Conservation (phyloP, 2,113 vertebrate genomes). For the Chaetorhynchus papuensis region DNA sequence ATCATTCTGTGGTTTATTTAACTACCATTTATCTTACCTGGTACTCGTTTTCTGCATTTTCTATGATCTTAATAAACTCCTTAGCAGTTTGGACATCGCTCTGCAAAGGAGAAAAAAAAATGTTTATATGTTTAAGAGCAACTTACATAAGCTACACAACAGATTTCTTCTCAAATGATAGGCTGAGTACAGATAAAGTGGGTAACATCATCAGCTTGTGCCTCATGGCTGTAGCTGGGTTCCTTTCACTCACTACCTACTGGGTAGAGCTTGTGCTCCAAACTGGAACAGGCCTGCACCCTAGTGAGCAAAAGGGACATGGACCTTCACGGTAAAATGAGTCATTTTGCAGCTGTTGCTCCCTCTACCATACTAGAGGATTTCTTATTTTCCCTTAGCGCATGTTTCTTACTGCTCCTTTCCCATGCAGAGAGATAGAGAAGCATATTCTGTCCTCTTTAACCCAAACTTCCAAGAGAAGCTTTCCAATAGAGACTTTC, state of each 20-base stretch:
- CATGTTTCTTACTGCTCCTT: background rate
- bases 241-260: background rate
- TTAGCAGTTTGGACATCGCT: constrained; percentile 90
- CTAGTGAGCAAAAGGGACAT: background rate
- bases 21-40: constrained; percentile 78
- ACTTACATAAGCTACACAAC: background rate
- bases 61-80: constrained; percentile 93
- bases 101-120: constrained; percentile 50
- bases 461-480: background rate
- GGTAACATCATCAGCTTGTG: background rate
- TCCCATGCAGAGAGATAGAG: background rate
- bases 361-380: background rate
- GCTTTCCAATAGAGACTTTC: background rate
- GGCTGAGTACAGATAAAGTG: background rate
- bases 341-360: background rate
- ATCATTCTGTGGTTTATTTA: background rate
- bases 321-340: background rate
- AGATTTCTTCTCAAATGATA: background rate
- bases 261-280: background rate
- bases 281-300: background rate
- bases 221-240: background rate
- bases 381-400: background rate
- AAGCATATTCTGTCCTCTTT: background rate
- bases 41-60: constrained; percentile 92
- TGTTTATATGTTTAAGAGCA: background rate